Percentiles rank a stretch among this genome's conserved stretches.
These are phyloP conservation scores for Albula glossodonta DNA, from an alignment of 2,113 vertebrate genomes.

Conservation along the genomic window DNA sequence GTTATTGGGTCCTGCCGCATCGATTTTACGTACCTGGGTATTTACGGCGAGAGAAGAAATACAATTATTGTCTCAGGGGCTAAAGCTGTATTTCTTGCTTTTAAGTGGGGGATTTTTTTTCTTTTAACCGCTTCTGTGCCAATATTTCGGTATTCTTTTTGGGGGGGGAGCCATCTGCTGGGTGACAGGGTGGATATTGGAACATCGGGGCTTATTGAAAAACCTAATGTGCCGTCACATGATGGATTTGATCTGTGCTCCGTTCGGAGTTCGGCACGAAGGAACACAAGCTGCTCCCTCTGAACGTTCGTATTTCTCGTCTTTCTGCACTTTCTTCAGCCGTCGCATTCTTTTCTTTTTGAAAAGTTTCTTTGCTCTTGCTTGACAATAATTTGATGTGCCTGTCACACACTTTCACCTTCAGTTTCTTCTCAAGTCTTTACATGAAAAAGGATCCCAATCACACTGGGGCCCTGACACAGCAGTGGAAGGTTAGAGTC, in stretches of 20 bases:
- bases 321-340: not conserved
- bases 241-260: not conserved
- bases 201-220: constrained; percentile 20
- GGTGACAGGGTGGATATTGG: constrained; percentile 27
- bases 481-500: too few species aligned
- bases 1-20: constrained; percentile 35
- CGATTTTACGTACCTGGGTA: constrained; percentile 46
- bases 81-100: constrained; percentile 39
- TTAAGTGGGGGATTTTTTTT: constrained; percentile 33
- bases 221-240: constrained; percentile 25
- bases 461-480: too few species aligned
- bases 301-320: not conserved
- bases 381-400: constrained; percentile 1
- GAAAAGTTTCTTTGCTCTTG: not conserved
- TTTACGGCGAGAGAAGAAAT: constrained; percentile 44
- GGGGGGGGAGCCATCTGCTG: not conserved
- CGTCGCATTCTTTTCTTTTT: not conserved
- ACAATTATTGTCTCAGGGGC: constrained; percentile 46
- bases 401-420: not conserved
- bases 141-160: constrained; percentile 23
- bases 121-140: constrained; percentile 31
- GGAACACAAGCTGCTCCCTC: not conserved
- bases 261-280: not conserved
- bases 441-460: too few species aligned
- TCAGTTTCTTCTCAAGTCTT: not conserved